Evolutionary conservation across 2,797 vertebrate species (phyloP), one percentile per base, ranked within the genome.

Genomic region (Liparis tanakae): DNA sequence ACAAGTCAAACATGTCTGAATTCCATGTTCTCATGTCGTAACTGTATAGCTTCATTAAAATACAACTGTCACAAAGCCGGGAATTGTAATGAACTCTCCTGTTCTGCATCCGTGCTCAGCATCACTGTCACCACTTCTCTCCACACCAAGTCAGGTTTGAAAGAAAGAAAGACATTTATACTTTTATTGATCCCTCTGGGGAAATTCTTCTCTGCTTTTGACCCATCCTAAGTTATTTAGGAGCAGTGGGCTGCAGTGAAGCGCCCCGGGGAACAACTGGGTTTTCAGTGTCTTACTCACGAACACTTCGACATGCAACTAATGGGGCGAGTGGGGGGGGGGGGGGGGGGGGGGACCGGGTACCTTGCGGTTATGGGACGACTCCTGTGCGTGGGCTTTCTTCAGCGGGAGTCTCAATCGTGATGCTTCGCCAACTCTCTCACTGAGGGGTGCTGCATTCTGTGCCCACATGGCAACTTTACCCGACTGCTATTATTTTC

Each of bases 31-130:
- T 66, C 33, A n/a, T n/a, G n/a, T n/a, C n/a, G 9, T 8, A 7
- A 36, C 22, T 67, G 7, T 14, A 30, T 30, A 34, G 8, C 30
- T 74, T 34, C 41, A 20, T 22, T 13, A 74, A 33, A 39, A 25
- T 55, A 62, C n/a, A 43, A 62, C 78, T 61, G 69, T 65, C 74
- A 70, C 82, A 67, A 44, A 34, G 48, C 46, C 64, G n/a, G 46
- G 58, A 20, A 33, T 65, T 68, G 33, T 20, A 36, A 54, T 14
- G 63, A 46, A 72, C 75, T 72, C 74, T 68, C 7, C 67, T 61
- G 67, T 46, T 43, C 39, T 48, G 61, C 10, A 57, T 54, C 50
- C 1, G 9, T 51, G 20, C 44, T 33, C 57, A 50, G 25, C 25
- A 59, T 70, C 60, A 34, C 63, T 15, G 25, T 51, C 67, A 63